Conservation (phyloP, 2,888 invertebrate genomes). For the Napeogenes sylphis region DNA sequence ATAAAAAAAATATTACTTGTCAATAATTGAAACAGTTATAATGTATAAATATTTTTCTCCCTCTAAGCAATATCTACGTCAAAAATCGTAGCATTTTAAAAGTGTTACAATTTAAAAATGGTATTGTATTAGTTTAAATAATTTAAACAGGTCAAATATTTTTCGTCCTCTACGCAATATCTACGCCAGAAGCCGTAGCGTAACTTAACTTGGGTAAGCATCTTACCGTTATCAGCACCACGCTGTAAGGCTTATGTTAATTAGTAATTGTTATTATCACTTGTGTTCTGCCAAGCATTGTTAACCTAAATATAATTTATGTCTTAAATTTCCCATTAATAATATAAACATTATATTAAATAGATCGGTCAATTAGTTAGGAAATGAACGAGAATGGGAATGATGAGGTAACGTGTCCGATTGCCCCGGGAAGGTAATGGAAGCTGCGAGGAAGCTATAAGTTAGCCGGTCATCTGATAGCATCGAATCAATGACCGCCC, state of each 20-base stretch:
- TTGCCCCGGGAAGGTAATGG: slow-evolving; percentile 52
- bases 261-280: slow-evolving; percentile 69
- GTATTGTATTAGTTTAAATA: no score
- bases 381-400: slow-evolving; percentile 63
- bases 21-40: no score
- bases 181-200: no score
- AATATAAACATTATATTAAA: no score
- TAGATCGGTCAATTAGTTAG: slow-evolving; percentile 77
- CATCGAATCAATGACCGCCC: slow-evolving; percentile 74
- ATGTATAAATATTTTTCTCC: no score
- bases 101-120: no score
- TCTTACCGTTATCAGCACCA: slow-evolving; percentile 72
- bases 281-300: slow-evolving; percentile 39
- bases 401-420: slow-evolving; percentile 50
- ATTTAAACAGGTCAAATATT: no score
- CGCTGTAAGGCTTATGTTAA: slow-evolving; percentile 72
- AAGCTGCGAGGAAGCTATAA: slow-evolving; percentile 64
- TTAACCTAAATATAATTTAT: slow-evolving; percentile 22
- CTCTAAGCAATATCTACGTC: no score
- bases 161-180: no score
- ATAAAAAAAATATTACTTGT: no score
- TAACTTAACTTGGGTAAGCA: slow-evolving; percentile 70
- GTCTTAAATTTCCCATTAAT: neutral
- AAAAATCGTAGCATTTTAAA: no score
- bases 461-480: slow-evolving; percentile 68